A percentile compares a stretch with the other conserved stretches of the same genome.
Conservation (phyloP, 1,140 invertebrate species). For the Spodoptera litura region DNA sequence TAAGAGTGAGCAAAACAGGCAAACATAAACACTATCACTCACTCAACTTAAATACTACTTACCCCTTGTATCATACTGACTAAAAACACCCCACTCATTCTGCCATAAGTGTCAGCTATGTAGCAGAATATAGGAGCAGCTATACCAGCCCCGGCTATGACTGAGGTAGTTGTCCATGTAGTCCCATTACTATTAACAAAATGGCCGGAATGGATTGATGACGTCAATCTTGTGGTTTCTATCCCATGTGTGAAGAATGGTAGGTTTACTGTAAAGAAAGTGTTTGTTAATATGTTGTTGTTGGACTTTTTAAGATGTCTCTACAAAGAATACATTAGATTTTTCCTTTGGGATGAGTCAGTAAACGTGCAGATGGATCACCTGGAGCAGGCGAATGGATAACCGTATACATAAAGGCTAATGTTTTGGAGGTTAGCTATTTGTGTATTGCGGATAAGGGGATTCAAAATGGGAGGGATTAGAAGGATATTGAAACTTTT, state of each 20-base stretch:
- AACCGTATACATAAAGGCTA: no score
- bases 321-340: no score
- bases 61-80: slow-evolving; percentile 74
- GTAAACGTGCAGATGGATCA: no score
- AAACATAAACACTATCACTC: not conserved
- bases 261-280: slow-evolving; percentile 63
- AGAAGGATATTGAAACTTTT: no score
- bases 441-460: no score
- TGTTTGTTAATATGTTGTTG: not conserved
- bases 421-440: no score
- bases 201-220: slow-evolving; percentile 66
- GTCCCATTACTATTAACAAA: slow-evolving; percentile 56
- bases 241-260: slow-evolving; percentile 73
- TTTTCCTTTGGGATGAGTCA: no score
- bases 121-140: slow-evolving; percentile 59
- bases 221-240: slow-evolving; percentile 63
- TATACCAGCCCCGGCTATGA: slow-evolving; percentile 58
- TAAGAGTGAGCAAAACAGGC: no score
- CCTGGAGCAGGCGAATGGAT: no score
- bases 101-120: slow-evolving; percentile 65
- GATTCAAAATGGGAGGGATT: no score
- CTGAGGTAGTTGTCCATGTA: slow-evolving; percentile 63
- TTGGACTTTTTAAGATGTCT: no score
- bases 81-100: slow-evolving; percentile 69
- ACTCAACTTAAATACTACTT: slow-evolving; percentile 44